Evolutionary conservation across 2,888 invertebrate genomes (phyloP).

Genomic region (Apantesis nais): DNA sequence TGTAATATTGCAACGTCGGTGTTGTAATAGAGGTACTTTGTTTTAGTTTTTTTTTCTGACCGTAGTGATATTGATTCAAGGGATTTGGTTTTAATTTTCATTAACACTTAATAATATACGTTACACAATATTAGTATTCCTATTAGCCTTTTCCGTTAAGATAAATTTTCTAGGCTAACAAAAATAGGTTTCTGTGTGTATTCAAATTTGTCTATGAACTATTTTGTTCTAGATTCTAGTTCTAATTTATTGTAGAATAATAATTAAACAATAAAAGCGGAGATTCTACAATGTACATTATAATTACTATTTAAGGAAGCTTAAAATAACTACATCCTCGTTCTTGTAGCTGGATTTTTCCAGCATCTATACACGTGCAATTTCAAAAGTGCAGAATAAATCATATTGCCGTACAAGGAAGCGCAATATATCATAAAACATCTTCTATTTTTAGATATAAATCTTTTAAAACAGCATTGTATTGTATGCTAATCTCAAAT

Average conservation of each 20-base stretch:
- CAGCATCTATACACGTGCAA: background rate
- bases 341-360: background rate
- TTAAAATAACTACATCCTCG: background rate
- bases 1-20: slow-evolving; percentile 17
- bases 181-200: too few relatives aligned
- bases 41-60: slow-evolving; percentile 18
- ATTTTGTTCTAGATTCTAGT: too few relatives aligned
- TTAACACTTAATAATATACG: background rate
- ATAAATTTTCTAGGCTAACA: background rate
- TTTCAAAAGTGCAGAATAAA: background rate
- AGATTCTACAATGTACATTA: background rate
- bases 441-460: slow-evolving; percentile 24
- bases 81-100: background rate
- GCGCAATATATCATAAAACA: slow-evolving; percentile 26
- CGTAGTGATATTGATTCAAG: background rate
- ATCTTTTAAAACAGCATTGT: slow-evolving; percentile 17
- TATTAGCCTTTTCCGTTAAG: background rate
- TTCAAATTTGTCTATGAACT: too few relatives aligned
- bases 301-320: background rate
- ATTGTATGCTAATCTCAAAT: slow-evolving; percentile 43
- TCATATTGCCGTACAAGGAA: slow-evolving; percentile 33
- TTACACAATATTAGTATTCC: background rate
- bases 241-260: too few relatives aligned
- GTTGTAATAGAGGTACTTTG: slow-evolving; percentile 11
- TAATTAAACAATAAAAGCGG: too few relatives aligned